Percentiles rank a stretch among this genome's conserved stretches.
These are phyloP conservation scores for Labrus mixtus DNA, from an alignment of 2,113 vertebrate genomes.

Conservation along the genomic window DNA sequence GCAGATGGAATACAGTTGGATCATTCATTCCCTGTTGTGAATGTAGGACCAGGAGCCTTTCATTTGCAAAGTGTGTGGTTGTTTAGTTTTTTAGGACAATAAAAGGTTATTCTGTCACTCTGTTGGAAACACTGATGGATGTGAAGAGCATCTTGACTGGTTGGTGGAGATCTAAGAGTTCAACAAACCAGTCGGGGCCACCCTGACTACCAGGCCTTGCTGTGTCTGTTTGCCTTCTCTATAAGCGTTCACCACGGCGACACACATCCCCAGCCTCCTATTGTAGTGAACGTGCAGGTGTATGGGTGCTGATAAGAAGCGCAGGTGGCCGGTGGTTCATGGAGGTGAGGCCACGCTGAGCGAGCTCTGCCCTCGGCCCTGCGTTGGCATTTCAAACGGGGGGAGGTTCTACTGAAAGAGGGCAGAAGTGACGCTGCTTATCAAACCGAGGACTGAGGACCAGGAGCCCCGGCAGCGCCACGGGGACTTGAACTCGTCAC, in stretches of 20 bases:
- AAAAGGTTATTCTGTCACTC: no score
- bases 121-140: neutral
- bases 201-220: neutral
- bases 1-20: no score
- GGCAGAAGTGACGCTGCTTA: slow-evolving; percentile 61
- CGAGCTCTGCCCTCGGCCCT: slow-evolving; percentile 62
- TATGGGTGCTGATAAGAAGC: slow-evolving; percentile 78
- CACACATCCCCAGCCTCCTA: slow-evolving; percentile 37
- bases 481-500: slow-evolving; percentile 53
- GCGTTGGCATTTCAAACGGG: slow-evolving; percentile 78
- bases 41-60: no score
- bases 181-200: neutral
- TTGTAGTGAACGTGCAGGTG: slow-evolving; percentile 79
- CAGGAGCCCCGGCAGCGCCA: slow-evolving; percentile 52
- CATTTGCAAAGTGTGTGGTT: no score
- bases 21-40: no score
- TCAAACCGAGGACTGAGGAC: slow-evolving; percentile 52
- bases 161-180: neutral
- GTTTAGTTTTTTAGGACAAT: no score
- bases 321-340: slow-evolving; percentile 67
- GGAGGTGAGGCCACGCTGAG: slow-evolving; percentile 62
- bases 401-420: slow-evolving; percentile 18
- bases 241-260: slow-evolving; percentile 8
- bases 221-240: slow-evolving; percentile 9
- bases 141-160: neutral